Percentiles rank a stretch among this genome's conserved stretches.
These are phyloP conservation scores for Sceloporus undulatus DNA, from an alignment of 2,113 vertebrate species.

Conservation along the genomic window DNA sequence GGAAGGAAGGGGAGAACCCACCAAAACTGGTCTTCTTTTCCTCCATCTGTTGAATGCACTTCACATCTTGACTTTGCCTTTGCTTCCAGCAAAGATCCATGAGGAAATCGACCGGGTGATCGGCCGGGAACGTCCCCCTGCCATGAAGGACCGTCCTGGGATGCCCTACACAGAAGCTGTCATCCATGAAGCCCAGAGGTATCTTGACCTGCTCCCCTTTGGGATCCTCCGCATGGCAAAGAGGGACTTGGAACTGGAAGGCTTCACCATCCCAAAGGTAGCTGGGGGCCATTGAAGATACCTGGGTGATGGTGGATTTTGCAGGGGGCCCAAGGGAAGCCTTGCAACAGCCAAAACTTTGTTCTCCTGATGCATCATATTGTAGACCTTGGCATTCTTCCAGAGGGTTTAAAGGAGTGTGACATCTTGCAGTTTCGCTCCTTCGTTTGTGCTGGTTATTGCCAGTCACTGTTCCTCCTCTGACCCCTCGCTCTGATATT, in stretches of 20 bases:
- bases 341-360: too few species aligned
- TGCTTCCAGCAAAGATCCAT: conserved; percentile 53
- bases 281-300: background rate
- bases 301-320: too few species aligned
- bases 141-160: conserved; percentile 55
- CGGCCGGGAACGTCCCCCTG: conserved; percentile 33
- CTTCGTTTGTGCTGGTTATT: too few species aligned
- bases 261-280: conserved; percentile 53
- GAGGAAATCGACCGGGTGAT: conserved; percentile 68
- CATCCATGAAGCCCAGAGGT: conserved; percentile 70
- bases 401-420: too few species aligned
- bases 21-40: background rate
- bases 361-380: too few species aligned
- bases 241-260: conserved; percentile 56
- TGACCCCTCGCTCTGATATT: too few species aligned
- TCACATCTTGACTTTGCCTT: background rate
- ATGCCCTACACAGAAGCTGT: conserved; percentile 66
- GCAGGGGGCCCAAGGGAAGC: too few species aligned
- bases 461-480: too few species aligned
- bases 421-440: too few species aligned
- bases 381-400: too few species aligned
- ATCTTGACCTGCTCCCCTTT: conserved; percentile 67
- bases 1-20: too few species aligned
- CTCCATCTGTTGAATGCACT: background rate
- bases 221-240: conserved; percentile 60